These are phyloP conservation scores for Petrolisthes manimaculis DNA, from an alignment of 2,888 invertebrate species.

Conservation along the genomic window DNA sequence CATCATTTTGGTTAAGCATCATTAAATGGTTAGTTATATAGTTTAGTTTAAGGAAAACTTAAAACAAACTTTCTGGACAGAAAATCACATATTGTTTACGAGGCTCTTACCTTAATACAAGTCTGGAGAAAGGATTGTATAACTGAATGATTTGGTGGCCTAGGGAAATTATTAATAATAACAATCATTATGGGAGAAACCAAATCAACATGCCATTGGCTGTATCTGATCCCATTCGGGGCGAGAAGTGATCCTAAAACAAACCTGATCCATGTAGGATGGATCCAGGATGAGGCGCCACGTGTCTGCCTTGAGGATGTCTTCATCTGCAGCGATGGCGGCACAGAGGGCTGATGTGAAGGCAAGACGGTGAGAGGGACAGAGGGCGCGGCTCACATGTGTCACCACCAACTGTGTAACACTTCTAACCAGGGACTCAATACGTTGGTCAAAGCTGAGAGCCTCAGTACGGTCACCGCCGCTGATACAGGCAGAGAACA, in stretches of 20 bases:
- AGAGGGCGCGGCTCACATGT: constrained; percentile 58
- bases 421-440: constrained; percentile 56
- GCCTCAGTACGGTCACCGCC: constrained; percentile 44
- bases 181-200: too few relatives aligned
- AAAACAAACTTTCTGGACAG: too few relatives aligned
- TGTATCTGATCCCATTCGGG: too few relatives aligned
- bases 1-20: too few relatives aligned
- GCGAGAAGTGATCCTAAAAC: neutral
- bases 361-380: constrained; percentile 50
- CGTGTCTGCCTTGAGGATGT: constrained; percentile 23
- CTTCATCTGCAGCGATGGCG: constrained; percentile 43
- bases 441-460: constrained; percentile 64
- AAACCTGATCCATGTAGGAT: constrained; percentile 37
- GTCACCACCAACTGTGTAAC: constrained; percentile 55
- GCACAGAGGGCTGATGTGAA: constrained; percentile 59
- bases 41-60: too few relatives aligned
- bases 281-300: constrained; percentile 53
- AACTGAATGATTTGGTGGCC: too few relatives aligned
- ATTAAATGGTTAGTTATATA: too few relatives aligned
- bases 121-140: too few relatives aligned
- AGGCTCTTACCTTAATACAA: too few relatives aligned
- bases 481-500: constrained; percentile 59
- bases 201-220: too few relatives aligned
- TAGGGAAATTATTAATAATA: too few relatives aligned
- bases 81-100: too few relatives aligned